Evolutionary conservation across 1,140 invertebrate species (phyloP), one percentile per base, ranked within the genome.

Genomic region (Drosophila mojavensis): DNA sequence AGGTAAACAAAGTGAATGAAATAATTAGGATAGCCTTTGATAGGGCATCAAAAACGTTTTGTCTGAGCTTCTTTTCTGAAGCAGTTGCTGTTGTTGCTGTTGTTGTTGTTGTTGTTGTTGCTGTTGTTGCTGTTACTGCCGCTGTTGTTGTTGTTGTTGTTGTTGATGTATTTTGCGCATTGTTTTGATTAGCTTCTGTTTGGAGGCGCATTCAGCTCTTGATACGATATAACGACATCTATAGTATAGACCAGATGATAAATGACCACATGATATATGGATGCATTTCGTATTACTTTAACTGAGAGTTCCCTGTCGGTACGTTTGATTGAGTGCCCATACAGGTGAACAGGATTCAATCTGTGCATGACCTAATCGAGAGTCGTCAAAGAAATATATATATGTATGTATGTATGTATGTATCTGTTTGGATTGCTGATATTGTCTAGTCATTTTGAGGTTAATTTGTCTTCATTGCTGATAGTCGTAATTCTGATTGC

Each of bases 171-270:
- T 39, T 51, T 17, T 41, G 39, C n/a, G 26, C 41, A 74, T 74
- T 74, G 65, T 74, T 75, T 75, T 70, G 66, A 70, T 70, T 75
- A 59, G 72, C 67, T 62, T 43, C 67, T 20, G 54, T 70, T 61
- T 61, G 51, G 50, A 3, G 26, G 53, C 60, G 50, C 64, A 73
- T 68, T 73, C 64, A 73, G 61, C 64, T 73, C 20, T 28, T 39
- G 36, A 59, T 58, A 51, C 41, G 47, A 28, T 48, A 30, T 60
- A 20, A 7, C n/a, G 7, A 47, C 17, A 47, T 47, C n/a, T 47
- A 45, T 15, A 45, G 13, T 47, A 30, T 50, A 54, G 59, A 55
- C 67, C 28, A 33, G 45, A 73, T 68, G 70, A 68, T 73, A 60
- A 55, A 60, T 67, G 39, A 11, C 5, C 10, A 33, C 26, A 50